These are phyloP conservation scores for Morus bassanus DNA, from an alignment of 2,797 vertebrate genomes.

Conservation along the genomic window DNA sequence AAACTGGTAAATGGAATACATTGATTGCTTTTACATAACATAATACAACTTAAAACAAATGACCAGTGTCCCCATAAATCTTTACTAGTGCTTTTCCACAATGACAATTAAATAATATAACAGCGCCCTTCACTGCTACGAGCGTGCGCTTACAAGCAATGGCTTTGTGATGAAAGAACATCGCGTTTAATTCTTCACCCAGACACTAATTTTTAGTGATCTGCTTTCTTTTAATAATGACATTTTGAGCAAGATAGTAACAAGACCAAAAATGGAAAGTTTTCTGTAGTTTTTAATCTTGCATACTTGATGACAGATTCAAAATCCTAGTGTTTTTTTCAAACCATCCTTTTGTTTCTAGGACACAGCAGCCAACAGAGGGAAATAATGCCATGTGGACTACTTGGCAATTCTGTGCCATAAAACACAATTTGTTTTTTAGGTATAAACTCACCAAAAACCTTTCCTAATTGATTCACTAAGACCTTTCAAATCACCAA, in stretches of 20 bases:
- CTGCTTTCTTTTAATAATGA: not conserved
- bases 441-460: not conserved
- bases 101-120: conserved; percentile 20
- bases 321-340: not conserved
- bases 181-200: conserved; percentile 41
- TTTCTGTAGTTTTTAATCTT: conserved; percentile 17
- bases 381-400: not conserved
- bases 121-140: not conserved
- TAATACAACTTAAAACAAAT: conserved; percentile 27
- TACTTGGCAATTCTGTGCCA: not conserved
- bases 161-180: conserved; percentile 27
- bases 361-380: not conserved
- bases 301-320: not conserved
- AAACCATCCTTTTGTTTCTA: not conserved
- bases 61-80: conserved; percentile 1
- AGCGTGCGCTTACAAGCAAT: not conserved
- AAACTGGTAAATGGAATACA: conserved; percentile 3
- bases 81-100: conserved; percentile 2
- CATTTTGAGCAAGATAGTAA: not conserved
- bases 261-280: not conserved
- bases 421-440: not conserved
- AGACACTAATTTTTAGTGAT: conserved; percentile 45
- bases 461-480: not conserved
- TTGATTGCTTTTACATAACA: conserved; percentile 18
- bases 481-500: not conserved